Conservation (phyloP, 1,140 invertebrate species). For the Drosophila cardini region DNA sequence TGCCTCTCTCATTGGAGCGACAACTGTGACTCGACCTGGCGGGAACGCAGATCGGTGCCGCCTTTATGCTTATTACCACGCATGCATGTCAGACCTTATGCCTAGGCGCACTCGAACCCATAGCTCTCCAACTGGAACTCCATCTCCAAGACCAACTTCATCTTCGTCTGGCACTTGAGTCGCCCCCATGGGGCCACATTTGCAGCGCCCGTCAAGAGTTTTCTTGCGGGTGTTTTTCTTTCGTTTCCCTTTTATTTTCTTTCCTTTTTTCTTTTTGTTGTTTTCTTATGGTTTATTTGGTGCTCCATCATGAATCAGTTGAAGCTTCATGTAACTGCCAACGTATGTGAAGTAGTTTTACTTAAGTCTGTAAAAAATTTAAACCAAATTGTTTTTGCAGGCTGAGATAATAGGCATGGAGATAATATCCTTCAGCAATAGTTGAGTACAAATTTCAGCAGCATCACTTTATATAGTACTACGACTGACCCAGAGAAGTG, state of each 20-base stretch:
- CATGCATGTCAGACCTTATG: conserved; percentile 70
- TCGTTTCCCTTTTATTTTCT: conserved; percentile 9
- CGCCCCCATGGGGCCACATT: conserved; percentile 65
- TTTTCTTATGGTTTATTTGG: background rate
- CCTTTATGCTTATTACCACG: conserved; percentile 77
- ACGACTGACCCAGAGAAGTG: no score
- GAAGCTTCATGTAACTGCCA: background rate
- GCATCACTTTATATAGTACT: no score
- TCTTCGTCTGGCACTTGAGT: conserved; percentile 23
- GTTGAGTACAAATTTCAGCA: no score
- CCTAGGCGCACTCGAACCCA: conserved; percentile 45
- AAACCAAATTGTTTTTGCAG: conserved; percentile 3
- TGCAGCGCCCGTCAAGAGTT: conserved; percentile 46
- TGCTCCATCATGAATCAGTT: conserved; percentile 35
- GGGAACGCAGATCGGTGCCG: conserved; percentile 39
- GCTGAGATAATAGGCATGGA: no score
- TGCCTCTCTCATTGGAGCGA: conserved; percentile 57
- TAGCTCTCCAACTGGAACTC: conserved; percentile 12
- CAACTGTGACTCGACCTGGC: conserved; percentile 49
- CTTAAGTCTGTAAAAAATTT: conserved; percentile 12
- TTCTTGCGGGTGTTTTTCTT: conserved; percentile 46
- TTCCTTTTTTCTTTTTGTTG: background rate
- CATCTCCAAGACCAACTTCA: background rate
- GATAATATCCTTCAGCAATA: background rate
- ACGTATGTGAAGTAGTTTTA: conserved; percentile 13